Evolutionary conservation across 2,113 vertebrate species (phyloP).

Genomic region (Neodon shergylaensis): DNA sequence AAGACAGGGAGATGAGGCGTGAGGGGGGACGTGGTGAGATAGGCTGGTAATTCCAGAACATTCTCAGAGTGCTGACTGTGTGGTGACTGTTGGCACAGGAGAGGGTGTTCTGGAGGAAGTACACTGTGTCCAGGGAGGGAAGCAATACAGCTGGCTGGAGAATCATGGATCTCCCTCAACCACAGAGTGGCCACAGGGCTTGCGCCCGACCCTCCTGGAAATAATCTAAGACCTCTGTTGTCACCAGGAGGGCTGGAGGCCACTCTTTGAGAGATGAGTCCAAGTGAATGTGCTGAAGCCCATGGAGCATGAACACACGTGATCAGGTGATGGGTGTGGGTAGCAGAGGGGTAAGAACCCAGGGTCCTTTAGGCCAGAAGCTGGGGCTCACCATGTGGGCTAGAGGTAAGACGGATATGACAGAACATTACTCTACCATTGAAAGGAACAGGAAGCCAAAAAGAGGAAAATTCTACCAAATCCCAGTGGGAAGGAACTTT

Average conservation of each 20-base stretch:
- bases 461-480: background rate
- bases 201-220: background rate
- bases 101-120: background rate
- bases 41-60: background rate
- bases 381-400: too few species aligned
- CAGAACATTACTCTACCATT: background rate
- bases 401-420: background rate
- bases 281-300: background rate
- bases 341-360: background rate
- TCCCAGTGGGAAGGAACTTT: slow-evolving; percentile 9
- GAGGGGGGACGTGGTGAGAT: background rate
- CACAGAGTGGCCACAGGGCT: background rate
- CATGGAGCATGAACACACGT: background rate
- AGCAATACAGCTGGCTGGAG: background rate
- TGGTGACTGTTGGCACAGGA: background rate
- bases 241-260: background rate
- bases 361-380: background rate
- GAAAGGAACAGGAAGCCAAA: slow-evolving; percentile 1
- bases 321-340: background rate
- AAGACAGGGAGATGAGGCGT: background rate
- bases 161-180: background rate
- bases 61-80: background rate
- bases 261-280: background rate
- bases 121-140: background rate
- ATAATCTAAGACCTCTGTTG: background rate